A percentile compares a stretch with the other conserved stretches of the same genome.
Conservation (phyloP, 2,797 vertebrate genomes). For the Calcarius lapponicus region DNA sequence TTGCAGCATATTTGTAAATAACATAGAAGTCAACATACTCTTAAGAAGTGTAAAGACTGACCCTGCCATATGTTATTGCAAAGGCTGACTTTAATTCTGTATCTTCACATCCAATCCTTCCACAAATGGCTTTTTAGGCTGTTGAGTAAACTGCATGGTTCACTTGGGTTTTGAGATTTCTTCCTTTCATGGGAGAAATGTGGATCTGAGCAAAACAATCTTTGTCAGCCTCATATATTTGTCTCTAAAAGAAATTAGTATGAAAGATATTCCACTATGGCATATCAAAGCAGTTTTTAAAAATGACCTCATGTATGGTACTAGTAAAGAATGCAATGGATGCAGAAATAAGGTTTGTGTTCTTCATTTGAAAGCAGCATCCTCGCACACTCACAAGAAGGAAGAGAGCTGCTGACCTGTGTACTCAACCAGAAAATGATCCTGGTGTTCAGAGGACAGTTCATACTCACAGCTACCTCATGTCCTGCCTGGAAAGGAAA, state of each 20-base stretch:
- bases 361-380: background rate
- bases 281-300: background rate
- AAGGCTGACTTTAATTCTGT: background rate
- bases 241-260: background rate
- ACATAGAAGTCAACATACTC: background rate
- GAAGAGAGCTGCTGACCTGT: background rate
- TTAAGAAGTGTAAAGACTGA: background rate
- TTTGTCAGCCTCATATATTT: background rate
- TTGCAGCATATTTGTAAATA: background rate
- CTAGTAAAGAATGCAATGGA: accelerated
- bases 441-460: background rate
- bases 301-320: background rate
- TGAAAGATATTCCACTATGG: background rate
- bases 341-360: background rate
- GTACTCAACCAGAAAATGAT: background rate
- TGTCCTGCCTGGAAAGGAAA: background rate
- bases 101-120: background rate
- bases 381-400: background rate
- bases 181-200: background rate
- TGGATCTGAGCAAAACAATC: background rate
- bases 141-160: background rate
- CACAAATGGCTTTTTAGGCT: background rate
- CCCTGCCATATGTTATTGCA: background rate
- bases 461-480: background rate
- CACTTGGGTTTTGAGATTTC: background rate